phyloP scores from a whole-genome alignment of 2,797 vertebrate species.

The Pteropus rufus region DNA sequence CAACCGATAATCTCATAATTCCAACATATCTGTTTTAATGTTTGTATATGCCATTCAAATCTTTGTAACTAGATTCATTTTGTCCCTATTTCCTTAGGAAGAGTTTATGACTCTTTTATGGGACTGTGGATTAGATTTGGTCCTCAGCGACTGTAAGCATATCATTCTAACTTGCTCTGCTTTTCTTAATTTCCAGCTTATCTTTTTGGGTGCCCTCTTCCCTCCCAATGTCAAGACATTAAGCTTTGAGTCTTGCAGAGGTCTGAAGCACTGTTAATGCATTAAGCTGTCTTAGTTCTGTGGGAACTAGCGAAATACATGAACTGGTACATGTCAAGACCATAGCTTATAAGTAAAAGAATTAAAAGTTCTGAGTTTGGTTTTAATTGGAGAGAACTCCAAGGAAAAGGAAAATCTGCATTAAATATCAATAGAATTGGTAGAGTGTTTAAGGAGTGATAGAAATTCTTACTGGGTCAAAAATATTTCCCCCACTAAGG shows the following conservation, averaged over 20 bases:
- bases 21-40: neutral
- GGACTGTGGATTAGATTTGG: neutral
- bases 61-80: neutral
- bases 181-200: conserved; percentile 8
- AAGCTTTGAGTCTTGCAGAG: neutral
- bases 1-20: neutral
- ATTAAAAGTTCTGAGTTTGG: neutral
- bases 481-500: neutral
- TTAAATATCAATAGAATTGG: neutral
- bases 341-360: neutral
- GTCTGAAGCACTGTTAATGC: neutral
- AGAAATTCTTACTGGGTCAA: neutral
- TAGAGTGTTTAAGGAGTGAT: neutral
- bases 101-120: neutral
- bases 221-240: neutral
- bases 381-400: neutral
- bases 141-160: neutral
- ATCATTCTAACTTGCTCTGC: neutral
- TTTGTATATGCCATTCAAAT: neutral
- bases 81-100: neutral
- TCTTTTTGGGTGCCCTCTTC: neutral
- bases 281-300: neutral
- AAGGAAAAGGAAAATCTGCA: neutral
- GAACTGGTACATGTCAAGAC: neutral
- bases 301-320: neutral